These are phyloP conservation scores for Crotalus viridis DNA, from an alignment of 2,113 vertebrate genomes.

Conservation along the genomic window DNA sequence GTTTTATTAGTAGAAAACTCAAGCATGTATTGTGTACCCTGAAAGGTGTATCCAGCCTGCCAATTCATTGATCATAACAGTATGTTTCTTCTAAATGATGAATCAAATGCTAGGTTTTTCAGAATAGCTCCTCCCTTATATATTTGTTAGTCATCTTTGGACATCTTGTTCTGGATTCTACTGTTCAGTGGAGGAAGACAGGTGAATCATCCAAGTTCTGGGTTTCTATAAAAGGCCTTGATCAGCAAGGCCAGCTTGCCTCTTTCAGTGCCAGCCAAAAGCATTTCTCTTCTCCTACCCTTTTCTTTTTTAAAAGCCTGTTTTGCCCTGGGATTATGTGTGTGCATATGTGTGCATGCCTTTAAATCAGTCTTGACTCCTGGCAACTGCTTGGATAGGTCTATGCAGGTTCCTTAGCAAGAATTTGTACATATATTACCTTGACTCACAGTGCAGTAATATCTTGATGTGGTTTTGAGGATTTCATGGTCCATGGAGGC, in stretches of 20 bases:
- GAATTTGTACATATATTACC: background rate
- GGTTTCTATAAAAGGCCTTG: background rate
- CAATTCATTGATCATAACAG: background rate
- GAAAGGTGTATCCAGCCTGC: background rate
- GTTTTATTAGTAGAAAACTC: background rate
- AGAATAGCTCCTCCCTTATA: background rate
- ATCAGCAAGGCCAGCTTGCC: background rate
- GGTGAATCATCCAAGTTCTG: background rate
- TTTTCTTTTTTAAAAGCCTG: background rate
- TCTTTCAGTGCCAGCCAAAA: background rate
- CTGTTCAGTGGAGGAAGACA: background rate
- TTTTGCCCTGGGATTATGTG: background rate
- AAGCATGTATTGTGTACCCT: background rate
- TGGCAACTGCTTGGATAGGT: background rate
- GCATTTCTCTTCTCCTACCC: background rate
- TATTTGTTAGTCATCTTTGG: background rate
- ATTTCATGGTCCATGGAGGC: background rate
- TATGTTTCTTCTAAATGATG: background rate
- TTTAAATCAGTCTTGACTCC: background rate
- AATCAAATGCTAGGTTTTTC: background rate
- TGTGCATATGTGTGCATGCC: background rate
- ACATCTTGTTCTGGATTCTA: background rate
- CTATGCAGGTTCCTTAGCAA: background rate
- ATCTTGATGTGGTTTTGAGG: background rate
- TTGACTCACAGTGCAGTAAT: background rate